A percentile compares a stretch with the other conserved stretches of the same genome.
Evolutionary conservation across 1,140 invertebrate species (phyloP).

Genomic region (Euura saliciscinereae): DNA sequence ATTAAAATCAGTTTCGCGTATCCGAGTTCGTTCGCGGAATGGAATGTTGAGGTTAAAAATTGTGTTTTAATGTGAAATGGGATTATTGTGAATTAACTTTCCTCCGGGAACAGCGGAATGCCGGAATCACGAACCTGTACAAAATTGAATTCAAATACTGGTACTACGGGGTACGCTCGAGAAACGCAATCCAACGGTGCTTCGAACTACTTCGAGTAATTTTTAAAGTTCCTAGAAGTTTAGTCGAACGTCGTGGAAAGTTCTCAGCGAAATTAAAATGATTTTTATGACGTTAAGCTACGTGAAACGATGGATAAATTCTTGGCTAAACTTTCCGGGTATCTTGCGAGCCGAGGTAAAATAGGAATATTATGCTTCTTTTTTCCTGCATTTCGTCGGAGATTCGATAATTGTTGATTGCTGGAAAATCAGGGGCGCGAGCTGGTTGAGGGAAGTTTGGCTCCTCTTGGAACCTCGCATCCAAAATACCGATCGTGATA

Average conservation of each 20-base stretch:
- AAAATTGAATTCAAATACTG: no score
- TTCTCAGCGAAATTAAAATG: not conserved
- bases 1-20: not conserved
- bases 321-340: not conserved
- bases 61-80: not conserved
- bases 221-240: not conserved
- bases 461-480: no score
- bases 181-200: not conserved
- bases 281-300: not conserved
- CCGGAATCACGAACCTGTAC: not conserved
- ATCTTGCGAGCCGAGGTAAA: not conserved
- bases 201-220: not conserved
- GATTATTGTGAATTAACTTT: not conserved
- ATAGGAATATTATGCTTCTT: not conserved
- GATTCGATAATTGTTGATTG: not conserved
- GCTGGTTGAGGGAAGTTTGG: no score
- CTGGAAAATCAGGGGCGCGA: not conserved
- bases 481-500: not conserved
- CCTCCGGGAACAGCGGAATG: not conserved
- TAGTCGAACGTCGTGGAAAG: not conserved
- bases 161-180: no score
- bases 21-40: not conserved
- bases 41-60: not conserved
- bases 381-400: not conserved
- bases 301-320: constrained; percentile 2